Conservation (phyloP, 1,140 invertebrate genomes). For the Megalopta genalis region DNA sequence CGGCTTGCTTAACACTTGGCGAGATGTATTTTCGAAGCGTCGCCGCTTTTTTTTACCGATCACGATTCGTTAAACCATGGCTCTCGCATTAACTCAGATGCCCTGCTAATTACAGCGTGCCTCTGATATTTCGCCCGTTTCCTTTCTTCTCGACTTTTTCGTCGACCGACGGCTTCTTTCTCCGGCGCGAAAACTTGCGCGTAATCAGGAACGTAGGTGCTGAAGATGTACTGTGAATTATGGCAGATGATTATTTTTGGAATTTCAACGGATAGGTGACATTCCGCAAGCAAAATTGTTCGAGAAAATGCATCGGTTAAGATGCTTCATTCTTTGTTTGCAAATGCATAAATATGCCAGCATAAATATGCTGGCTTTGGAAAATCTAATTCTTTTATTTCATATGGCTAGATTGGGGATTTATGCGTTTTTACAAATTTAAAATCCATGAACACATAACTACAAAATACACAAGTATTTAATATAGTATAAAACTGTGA, state of each 20-base stretch:
- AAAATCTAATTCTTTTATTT: too few relatives aligned
- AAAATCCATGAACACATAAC: too few relatives aligned
- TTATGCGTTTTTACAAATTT: too few relatives aligned
- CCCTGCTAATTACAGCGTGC: slow-evolving; percentile 54
- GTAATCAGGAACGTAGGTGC: not conserved
- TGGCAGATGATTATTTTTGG: not conserved
- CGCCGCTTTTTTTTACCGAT: slow-evolving; percentile 27
- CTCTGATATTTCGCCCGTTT: slow-evolving; percentile 50
- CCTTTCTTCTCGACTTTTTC: slow-evolving; percentile 37
- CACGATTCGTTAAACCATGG: slow-evolving; percentile 59
- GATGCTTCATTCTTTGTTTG: too few relatives aligned
- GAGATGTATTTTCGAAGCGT: slow-evolving; percentile 52
- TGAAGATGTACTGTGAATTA: not conserved
- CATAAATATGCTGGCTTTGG: too few relatives aligned
- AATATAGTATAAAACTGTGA: too few relatives aligned
- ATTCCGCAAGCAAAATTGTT: not conserved
- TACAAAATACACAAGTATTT: too few relatives aligned
- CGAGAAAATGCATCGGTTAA: too few relatives aligned
- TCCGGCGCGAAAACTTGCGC: not conserved
- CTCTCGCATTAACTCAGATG: slow-evolving; percentile 58
- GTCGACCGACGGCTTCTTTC: slow-evolving; percentile 10
- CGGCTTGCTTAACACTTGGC: slow-evolving; percentile 37
- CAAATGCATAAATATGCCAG: too few relatives aligned
- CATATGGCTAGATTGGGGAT: too few relatives aligned
- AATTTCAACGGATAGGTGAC: not conserved